Base-by-base conservation (phyloP, 2,113 vertebrate species). In the Lethenteron reissneri region DNA sequence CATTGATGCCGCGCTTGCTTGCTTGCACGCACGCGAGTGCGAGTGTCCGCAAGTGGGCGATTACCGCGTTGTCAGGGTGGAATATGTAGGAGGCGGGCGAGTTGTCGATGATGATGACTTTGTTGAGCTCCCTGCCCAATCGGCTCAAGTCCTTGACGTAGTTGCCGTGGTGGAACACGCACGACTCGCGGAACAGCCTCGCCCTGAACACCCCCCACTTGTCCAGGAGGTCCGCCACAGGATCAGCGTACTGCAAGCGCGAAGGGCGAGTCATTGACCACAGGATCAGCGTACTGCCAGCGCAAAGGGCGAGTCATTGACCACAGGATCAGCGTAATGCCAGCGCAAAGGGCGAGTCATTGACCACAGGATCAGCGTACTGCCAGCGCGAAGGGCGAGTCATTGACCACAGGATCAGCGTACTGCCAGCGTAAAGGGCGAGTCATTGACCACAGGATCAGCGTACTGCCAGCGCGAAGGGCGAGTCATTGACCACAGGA, bases 91-190 rank as follows among this genome's bases (percentile, higher is more conserved):
- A 97, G 11, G 90, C 90, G 0, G 94, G 92, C 0, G 92, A 96
- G 82, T 99, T 99, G 83, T 99, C 94, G 25, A 99, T 79, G 15
- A 99, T 99, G 80, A 99, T 85, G 77, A 94, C 85, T 57, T 87
- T 86, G 76, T 83, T 87, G 56, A 99, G 82, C 78, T 97, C 91
- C 0, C 94, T 80, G 75, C 94, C 94, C 76, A 99, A 79, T 57
- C 87, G 86, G 79, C 92, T 95, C 78, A 99, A 83, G 75, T 99
- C 94, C 79, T 99, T 99, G 3, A 99, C 91, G 0, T 99, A 99
- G 79, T 94, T 95, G 64, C 94, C 94, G 0, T 84, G 86, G 76
- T 99, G 92, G 80, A 95, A 97, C 73, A 97, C 94, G 0, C 94
- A 99, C 0, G 94, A 90, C 75, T 99, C 94, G 11, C 94, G 83